phyloP scores from a whole-genome alignment of 2,113 vertebrate genomes.

The Clarias batrachus region DNA sequence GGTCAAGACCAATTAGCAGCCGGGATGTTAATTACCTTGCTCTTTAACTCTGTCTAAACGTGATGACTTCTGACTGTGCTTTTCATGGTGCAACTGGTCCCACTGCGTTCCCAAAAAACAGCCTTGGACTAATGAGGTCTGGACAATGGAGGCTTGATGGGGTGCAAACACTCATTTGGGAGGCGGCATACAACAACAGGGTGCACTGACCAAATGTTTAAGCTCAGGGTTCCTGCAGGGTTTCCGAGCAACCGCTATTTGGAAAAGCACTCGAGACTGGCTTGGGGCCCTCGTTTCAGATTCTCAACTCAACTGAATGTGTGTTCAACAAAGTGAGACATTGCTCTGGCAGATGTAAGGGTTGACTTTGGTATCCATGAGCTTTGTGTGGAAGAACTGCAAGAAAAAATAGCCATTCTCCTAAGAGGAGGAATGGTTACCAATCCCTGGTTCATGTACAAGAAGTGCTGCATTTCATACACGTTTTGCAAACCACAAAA shows the following conservation, averaged over 20 bases:
- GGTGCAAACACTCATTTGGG: constrained; percentile 46
- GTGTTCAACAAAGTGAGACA: constrained; percentile 35
- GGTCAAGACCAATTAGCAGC: constrained; percentile 45
- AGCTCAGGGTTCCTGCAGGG: constrained; percentile 27
- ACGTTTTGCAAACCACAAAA: neutral
- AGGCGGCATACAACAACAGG: constrained; percentile 17
- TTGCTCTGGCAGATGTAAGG: constrained; percentile 33
- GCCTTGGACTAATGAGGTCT: constrained; percentile 45
- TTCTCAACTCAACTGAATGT: constrained; percentile 18
- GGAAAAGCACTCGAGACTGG: constrained; percentile 28
- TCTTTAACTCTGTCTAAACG: constrained; percentile 33
- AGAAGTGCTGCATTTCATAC: neutral
- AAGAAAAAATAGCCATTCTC: neutral
- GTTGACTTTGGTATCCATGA: neutral
- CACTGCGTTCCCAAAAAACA: constrained; percentile 30
- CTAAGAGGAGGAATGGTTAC: neutral
- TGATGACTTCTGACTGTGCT: constrained; percentile 46
- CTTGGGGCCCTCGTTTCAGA: constrained; percentile 31
- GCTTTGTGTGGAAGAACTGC: neutral
- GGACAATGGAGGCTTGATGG: constrained; percentile 46
- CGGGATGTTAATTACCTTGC: constrained; percentile 47
- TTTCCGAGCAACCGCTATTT: constrained; percentile 52
- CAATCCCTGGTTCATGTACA: neutral
- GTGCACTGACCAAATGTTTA: constrained; percentile 26
- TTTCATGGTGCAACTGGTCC: constrained; percentile 25